These are phyloP conservation scores for Acanthurus tractus DNA, from an alignment of 2,797 vertebrate genomes.

Conservation along the genomic window DNA sequence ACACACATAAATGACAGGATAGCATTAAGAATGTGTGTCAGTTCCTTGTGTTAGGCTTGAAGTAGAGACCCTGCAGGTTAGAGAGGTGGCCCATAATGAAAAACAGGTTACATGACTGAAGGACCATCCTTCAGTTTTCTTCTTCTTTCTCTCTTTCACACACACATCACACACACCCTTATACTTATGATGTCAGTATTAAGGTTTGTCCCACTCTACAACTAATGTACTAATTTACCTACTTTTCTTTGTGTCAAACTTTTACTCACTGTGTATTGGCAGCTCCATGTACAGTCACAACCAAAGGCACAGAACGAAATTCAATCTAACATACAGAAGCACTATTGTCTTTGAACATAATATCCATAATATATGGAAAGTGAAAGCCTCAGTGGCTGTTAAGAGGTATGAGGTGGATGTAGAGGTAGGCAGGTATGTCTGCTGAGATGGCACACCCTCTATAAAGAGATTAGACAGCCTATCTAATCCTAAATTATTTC, in stretches of 20 bases:
- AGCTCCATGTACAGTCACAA: slow-evolving; percentile 79
- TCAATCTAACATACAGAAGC: slow-evolving; percentile 36
- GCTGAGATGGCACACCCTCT: slow-evolving; percentile 93
- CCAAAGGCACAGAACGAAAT: slow-evolving; percentile 66
- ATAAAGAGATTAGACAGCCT: slow-evolving; percentile 94
- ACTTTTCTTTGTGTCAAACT: neutral
- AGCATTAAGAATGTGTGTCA: slow-evolving; percentile 24
- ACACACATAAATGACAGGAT: slow-evolving; percentile 28
- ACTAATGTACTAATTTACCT: slow-evolving; percentile 5
- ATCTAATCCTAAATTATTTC: slow-evolving; percentile 95
- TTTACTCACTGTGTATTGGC: slow-evolving; percentile 83
- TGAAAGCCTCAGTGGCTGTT: slow-evolving; percentile 43
- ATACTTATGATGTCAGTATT: neutral
- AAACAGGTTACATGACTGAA: slow-evolving; percentile 61
- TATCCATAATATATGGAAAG: slow-evolving; percentile 56
- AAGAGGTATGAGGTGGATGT: slow-evolving; percentile 65
- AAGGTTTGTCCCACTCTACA: slow-evolving; percentile 1
- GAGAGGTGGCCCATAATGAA: slow-evolving; percentile 58
- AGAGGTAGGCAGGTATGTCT: slow-evolving; percentile 79
- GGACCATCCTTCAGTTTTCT: slow-evolving; percentile 17
- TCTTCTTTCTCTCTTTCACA: slow-evolving; percentile 3
- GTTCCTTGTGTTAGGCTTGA: slow-evolving; percentile 47
- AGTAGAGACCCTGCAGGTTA: slow-evolving; percentile 66
- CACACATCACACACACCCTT: slow-evolving; percentile 3
- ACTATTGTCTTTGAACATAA: slow-evolving; percentile 34